Evolutionary conservation across 2,888 invertebrate genomes (phyloP).

Genomic region (Pyrochroa serraticornis): DNA sequence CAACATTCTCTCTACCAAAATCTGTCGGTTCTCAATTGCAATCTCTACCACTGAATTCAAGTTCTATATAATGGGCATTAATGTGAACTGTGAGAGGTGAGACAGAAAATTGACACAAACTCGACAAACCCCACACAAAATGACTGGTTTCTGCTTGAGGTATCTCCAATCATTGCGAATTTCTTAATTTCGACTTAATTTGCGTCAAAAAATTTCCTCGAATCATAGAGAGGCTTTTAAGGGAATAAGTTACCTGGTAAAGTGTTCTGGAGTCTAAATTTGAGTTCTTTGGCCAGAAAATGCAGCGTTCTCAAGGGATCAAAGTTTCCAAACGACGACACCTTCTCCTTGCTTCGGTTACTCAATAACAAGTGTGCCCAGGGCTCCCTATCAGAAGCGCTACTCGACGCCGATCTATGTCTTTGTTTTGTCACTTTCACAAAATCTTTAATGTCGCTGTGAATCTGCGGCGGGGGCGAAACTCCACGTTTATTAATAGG

Average conservation of each 20-base stretch:
- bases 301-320: constrained; percentile 56
- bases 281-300: constrained; percentile 54
- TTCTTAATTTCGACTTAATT: too few species aligned
- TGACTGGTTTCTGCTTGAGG: too few species aligned
- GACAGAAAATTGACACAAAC: too few species aligned
- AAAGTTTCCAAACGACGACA: constrained; percentile 50
- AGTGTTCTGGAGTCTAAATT: constrained; percentile 45
- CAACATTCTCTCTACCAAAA: too few species aligned
- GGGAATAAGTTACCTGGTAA: constrained; percentile 43
- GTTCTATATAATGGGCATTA: too few species aligned
- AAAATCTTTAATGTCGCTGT: not conserved
- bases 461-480: not conserved
- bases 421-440: constrained; percentile 2
- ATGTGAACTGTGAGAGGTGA: too few species aligned
- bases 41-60: too few species aligned
- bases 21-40: too few species aligned
- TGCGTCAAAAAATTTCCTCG: too few species aligned
- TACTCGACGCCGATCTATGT: constrained; percentile 6
- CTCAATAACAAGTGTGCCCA: constrained; percentile 48
- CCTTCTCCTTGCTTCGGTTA: constrained; percentile 41
- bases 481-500: constrained; percentile 1
- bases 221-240: not conserved
- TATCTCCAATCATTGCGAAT: too few species aligned
- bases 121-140: too few species aligned
- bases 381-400: constrained; percentile 27